Base-by-base conservation (phyloP, 1,140 invertebrate genomes). In the Pseudachorutes palmiensis region DNA sequence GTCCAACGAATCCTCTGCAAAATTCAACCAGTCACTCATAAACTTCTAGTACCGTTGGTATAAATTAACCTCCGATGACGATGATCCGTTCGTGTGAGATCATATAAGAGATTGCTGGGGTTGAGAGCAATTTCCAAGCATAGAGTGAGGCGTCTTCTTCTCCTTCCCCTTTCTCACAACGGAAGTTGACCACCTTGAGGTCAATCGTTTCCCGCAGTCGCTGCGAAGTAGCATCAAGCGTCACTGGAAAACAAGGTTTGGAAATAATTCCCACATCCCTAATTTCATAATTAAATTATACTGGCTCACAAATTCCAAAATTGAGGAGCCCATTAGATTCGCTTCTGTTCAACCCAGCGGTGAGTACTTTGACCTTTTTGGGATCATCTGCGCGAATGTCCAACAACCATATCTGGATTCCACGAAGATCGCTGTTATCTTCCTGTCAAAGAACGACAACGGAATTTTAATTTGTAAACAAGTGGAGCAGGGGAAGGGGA, bases 241-340 rank as follows among this genome's bases (percentile, higher is more conserved):
- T 58, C 19, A 68, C 66, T 68, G 49, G 2, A 68, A 58, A 26
- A 49, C 30, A 63, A 61, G 24, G 3, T 49, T 2, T 28, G 26
- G n/a, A 26, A 51, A 29, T 63, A 28, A 69, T 24, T 57, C 30
- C 59, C 1, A 36, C 59, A 65, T 26, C 2, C 60, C 24, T 48
- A 61, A 63, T 36, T 1, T 9, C 5, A 33, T 26, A 1, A 31
- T 24, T 33, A 30, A 28, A 45, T n/a, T n/a, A n/a, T n/a, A n/a
- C n/a, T n/a, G n/a, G n/a, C 29, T 62, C 68, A 74, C 72, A 33
- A 36, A 74, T 68, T 68, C 68, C 72, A 55, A 65, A 71, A 62
- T 71, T 55, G 49, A 73, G 36, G 0, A 69, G 26, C 32, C 65
- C 51, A 30, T 66, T 55, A 19, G 66, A 29, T 26, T 71, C 70